Base-by-base conservation (phyloP, 2,888 invertebrate genomes). In the Morpho deidamia region DNA sequence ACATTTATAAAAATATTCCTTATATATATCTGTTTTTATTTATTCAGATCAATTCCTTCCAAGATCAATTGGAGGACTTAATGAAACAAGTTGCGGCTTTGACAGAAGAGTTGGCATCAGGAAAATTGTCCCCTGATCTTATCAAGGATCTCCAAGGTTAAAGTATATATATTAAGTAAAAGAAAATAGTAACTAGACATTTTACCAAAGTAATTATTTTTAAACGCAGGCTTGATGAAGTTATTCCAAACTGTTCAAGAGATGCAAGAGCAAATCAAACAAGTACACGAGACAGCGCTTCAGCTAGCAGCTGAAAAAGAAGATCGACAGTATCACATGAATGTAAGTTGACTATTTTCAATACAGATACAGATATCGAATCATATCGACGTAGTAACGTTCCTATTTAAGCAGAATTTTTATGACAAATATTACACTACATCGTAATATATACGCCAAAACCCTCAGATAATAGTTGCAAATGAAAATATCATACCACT, bases 251-350 rank as follows among this genome's bases (percentile, higher is more conserved):
- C 84, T 0, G 86, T 89, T 0, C 79, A 86, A 63, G 76, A 76
- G 1, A 87, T 89, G 85, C 82, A 88, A 56, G 65, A 62, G 4
- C 82, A 88, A 48, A 53, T 89, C 51, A 69, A 76, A 40, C 70
- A 80, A 55, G 83, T 88, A 0, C 81, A 87, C 61, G 78, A 83
- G 0, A 82, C 84, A 0, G 86, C 88, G 1, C 51, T 78, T 11
- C 87, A 86, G 60, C 70, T 93, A 11, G 76, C 91, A 10, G 86
- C 90, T 1, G 93, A 93, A 51, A 90, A 90, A 54, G 91, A 92
- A 32, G 86, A 89, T 47, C 82, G 91, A 11, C 90, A 91, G 53
- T 72, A 78, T 7, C 80, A 90, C 56, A 82, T 92, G 35, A 90
- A 92, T 62, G 92, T 93, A 72, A 70, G 42, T 58, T 49, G 12